Conservation (phyloP, 2,888 invertebrate species). For the Anthrax anthrax region DNA sequence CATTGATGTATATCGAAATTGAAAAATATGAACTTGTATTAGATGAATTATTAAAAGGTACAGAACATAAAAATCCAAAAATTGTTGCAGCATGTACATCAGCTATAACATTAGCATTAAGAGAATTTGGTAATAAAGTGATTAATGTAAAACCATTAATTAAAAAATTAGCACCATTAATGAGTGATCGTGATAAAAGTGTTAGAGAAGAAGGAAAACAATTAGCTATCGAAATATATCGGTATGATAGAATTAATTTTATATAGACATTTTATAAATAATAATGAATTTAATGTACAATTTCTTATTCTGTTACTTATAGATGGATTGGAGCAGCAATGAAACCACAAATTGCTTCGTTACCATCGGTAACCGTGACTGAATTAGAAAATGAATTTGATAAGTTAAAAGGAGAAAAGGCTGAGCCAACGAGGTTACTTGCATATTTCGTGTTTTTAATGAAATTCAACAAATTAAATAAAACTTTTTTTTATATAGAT, state of each 20-base stretch:
- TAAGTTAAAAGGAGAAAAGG: constrained; percentile 40
- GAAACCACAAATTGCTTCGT: constrained; percentile 66
- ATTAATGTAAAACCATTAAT: constrained; percentile 76
- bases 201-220: constrained; percentile 87
- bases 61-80: constrained; percentile 93
- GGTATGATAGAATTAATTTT: constrained; percentile 38
- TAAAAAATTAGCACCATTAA: constrained; percentile 68
- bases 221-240: constrained; percentile 83
- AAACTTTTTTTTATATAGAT: constrained; percentile 17
- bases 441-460: background rate
- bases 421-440: constrained; percentile 25
- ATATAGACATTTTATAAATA: constrained; percentile 1
- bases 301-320: constrained; percentile 11
- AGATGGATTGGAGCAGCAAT: constrained; percentile 77
- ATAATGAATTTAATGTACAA: background rate
- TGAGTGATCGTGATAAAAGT: constrained; percentile 82
- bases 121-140: constrained; percentile 86
- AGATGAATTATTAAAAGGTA: constrained; percentile 85
- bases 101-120: constrained; percentile 59
- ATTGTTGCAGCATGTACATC: constrained; percentile 74
- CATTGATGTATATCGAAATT: constrained; percentile 88
- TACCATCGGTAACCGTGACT: constrained; percentile 81
- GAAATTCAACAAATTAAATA: background rate
- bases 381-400: constrained; percentile 83
- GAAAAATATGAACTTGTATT: constrained; percentile 82